Conservation (phyloP, 2,888 invertebrate species). For the Lithodes maja region DNA sequence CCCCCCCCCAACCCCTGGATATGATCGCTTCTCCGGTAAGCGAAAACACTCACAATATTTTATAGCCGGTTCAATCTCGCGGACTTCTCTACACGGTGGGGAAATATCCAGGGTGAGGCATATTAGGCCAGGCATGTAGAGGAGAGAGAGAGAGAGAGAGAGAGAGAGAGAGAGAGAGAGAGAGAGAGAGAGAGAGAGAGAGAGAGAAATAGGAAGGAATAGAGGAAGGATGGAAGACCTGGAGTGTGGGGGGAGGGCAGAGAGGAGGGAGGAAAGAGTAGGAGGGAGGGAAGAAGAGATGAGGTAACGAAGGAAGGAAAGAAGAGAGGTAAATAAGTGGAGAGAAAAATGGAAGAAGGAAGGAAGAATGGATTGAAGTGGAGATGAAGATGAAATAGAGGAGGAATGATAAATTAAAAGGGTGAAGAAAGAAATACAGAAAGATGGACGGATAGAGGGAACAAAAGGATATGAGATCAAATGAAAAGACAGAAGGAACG, state of each 20-base stretch:
- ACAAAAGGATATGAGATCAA: neutral
- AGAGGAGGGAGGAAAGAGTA: no score
- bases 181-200: slow-evolving; percentile 11
- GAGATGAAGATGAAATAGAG: neutral
- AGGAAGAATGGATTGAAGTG: neutral
- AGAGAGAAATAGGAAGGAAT: no score
- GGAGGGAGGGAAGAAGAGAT: no score
- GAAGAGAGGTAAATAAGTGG: neutral
- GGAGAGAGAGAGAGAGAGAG: neutral
- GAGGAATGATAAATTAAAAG: neutral
- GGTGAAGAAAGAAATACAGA: neutral
- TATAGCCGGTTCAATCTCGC: slow-evolving; percentile 55
- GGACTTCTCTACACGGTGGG: slow-evolving; percentile 44
- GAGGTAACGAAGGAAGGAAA: no score
- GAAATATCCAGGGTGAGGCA: slow-evolving; percentile 43
- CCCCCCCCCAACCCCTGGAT: slow-evolving; percentile 12
- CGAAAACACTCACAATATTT: slow-evolving; percentile 58
- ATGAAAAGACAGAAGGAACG: no score
- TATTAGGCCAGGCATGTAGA: slow-evolving; percentile 45
- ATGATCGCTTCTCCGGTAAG: slow-evolving; percentile 46
- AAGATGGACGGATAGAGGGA: neutral
- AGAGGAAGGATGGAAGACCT: no score
- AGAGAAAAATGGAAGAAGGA: neutral
- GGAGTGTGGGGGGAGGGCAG: no score
- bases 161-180: neutral